Conservation (phyloP, 2,888 invertebrate genomes). For the Polyommatus icarus region DNA sequence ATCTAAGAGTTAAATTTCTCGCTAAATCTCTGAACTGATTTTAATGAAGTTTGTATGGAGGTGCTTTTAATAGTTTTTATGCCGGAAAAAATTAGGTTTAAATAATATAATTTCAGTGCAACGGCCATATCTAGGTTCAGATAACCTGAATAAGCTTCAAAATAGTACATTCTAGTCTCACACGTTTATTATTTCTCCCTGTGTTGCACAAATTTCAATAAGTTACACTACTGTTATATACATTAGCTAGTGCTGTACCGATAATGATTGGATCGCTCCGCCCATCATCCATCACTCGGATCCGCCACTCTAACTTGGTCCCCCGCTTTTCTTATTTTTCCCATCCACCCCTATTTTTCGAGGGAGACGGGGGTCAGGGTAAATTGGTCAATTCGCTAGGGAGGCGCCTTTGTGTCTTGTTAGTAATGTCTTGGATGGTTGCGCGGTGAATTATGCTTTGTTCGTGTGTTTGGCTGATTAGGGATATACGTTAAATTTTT, state of each 20-base stretch:
- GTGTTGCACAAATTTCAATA: no score
- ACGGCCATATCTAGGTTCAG: no score
- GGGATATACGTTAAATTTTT: not conserved
- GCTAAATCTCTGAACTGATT: no score
- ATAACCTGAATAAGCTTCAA: no score
- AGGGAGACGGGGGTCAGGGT: conserved; percentile 47
- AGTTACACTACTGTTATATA: not conserved
- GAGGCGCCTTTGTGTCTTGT: conserved; percentile 77
- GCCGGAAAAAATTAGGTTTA: no score
- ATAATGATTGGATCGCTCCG: conserved; percentile 81
- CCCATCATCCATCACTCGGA: conserved; percentile 77
- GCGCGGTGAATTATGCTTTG: conserved; percentile 77
- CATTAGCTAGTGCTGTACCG: conserved; percentile 68
- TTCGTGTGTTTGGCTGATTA: conserved; percentile 48
- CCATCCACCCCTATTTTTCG: conserved; percentile 35
- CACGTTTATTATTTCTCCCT: no score
- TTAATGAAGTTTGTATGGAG: no score
- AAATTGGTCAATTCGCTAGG: conserved; percentile 53
- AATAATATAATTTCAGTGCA: no score
- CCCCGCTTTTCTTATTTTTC: conserved; percentile 49
- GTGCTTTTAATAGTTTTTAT: no score
- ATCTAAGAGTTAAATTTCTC: no score
- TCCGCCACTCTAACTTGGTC: conserved; percentile 53
- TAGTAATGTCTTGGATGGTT: conserved; percentile 76
- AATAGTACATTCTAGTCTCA: no score